phyloP scores from a whole-genome alignment of 2,113 vertebrate genomes.

The Lota lota region DNA sequence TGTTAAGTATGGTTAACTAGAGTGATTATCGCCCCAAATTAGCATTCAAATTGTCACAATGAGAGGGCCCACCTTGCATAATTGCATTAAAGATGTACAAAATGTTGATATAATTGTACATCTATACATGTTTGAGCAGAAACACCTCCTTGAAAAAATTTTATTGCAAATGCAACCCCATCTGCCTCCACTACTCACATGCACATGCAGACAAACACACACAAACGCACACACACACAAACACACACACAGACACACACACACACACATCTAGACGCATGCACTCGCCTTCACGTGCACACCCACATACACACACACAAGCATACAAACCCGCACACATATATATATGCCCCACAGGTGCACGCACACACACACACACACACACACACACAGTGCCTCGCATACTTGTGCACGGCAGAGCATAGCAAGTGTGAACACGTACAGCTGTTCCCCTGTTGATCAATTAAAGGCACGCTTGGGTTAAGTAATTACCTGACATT shows the following conservation, averaged over 20 bases:
- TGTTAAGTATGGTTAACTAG: constrained; percentile 66
- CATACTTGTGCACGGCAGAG: no score
- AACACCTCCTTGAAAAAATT: constrained; percentile 18
- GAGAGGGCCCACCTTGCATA: constrained; percentile 63
- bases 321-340: constrained; percentile 10
- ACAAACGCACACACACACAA: background rate
- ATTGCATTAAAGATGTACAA: constrained; percentile 66
- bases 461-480: no score
- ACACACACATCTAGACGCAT: background rate
- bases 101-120: constrained; percentile 51
- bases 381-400: no score
- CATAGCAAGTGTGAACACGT: no score
- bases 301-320: background rate
- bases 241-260: background rate
- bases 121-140: background rate
- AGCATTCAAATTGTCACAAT: constrained; percentile 58
- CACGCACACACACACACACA: no score
- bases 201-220: background rate
- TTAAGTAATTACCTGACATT: no score
- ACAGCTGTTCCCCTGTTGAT: no score
- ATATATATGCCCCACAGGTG: constrained; percentile 1
- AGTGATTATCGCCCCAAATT: constrained; percentile 61
- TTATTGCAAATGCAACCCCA: no score
- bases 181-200: no score
- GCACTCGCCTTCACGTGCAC: background rate